phyloP scores from a whole-genome alignment of 2,888 invertebrate genomes.

The Apamea monoglypha region DNA sequence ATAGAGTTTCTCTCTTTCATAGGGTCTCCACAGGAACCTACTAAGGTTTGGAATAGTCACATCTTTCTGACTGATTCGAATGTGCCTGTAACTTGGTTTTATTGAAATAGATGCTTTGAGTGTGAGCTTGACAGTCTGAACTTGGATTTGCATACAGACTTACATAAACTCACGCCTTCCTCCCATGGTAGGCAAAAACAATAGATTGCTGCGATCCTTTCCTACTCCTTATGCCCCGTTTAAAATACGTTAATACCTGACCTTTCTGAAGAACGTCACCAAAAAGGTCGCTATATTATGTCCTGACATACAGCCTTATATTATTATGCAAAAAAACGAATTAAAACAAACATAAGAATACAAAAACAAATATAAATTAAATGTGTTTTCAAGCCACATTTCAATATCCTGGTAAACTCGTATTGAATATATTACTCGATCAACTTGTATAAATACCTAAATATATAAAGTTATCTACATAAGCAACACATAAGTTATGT shows the following conservation, averaged over 20 bases:
- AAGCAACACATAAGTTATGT: not conserved
- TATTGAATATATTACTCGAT: slow-evolving; percentile 17
- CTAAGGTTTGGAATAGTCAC: no score
- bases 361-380: slow-evolving; percentile 8
- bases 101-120: not conserved
- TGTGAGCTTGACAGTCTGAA: not conserved
- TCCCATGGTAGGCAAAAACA: no score
- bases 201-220: not conserved
- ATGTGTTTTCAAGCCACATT: not conserved
- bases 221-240: not conserved
- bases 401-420: slow-evolving; percentile 11
- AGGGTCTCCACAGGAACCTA: no score
- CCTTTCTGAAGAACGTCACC: not conserved
- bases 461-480: slow-evolving; percentile 5
- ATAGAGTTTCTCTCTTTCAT: not conserved
- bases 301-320: not conserved
- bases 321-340: not conserved
- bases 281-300: not conserved
- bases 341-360: slow-evolving; percentile 1
- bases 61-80: not conserved
- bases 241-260: not conserved
- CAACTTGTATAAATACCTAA: slow-evolving; percentile 13
- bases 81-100: not conserved
- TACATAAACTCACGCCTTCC: not conserved
- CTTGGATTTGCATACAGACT: no score